These are phyloP conservation scores for Amblyopsis hoosieri DNA, from an alignment of 2,797 vertebrate species.

Conservation along the genomic window DNA sequence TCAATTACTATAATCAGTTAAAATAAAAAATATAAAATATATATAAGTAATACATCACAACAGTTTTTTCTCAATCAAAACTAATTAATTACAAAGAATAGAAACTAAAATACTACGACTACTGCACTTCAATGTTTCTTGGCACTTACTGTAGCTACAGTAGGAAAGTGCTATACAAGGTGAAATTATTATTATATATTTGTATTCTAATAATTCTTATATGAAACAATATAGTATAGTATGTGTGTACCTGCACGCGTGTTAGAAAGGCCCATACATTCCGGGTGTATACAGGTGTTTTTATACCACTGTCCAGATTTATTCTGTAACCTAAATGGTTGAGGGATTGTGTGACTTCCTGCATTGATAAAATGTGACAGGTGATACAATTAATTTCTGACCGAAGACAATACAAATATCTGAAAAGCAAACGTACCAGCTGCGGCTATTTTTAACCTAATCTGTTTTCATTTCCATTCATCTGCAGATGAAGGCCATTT, in stretches of 20 bases:
- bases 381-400: slow-evolving; percentile 51
- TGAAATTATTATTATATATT: too few species aligned
- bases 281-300: slow-evolving; percentile 41
- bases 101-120: too few species aligned
- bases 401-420: slow-evolving; percentile 45
- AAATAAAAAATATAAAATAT: too few species aligned
- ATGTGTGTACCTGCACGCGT: background rate
- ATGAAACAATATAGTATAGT: background rate
- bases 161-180: too few species aligned
- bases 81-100: too few species aligned
- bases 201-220: background rate
- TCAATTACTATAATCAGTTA: too few species aligned
- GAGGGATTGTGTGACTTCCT: slow-evolving; percentile 48
- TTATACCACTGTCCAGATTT: slow-evolving; percentile 42
- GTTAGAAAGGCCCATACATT: slow-evolving; percentile 38
- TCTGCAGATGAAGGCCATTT: background rate
- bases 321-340: slow-evolving; percentile 39
- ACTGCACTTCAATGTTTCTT: too few species aligned
- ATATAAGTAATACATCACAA: too few species aligned
- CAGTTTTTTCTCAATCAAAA: too few species aligned
- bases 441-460: background rate
- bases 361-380: slow-evolving; percentile 50
- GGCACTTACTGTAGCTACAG: too few species aligned
- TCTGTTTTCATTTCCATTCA: too few species aligned
- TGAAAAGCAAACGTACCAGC: background rate